phyloP scores from a whole-genome alignment of 2,113 vertebrate species.

The Centropristis striata region DNA sequence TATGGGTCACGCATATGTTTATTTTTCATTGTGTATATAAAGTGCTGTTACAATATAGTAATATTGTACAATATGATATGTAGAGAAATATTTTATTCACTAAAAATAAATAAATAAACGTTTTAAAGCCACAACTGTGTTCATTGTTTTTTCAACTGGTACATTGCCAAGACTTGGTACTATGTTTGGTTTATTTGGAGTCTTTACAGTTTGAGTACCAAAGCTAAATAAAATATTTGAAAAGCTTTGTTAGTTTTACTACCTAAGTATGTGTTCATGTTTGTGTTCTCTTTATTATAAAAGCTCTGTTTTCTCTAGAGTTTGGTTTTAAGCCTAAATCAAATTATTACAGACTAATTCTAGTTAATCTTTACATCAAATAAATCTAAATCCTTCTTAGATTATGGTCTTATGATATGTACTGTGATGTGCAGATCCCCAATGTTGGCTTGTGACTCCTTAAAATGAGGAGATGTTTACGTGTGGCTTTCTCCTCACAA shows the following conservation, averaged over 20 bases:
- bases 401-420: background rate
- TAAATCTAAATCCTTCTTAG: background rate
- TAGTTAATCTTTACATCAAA: background rate
- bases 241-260: background rate
- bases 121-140: background rate
- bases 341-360: conserved; percentile 2
- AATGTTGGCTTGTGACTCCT: background rate
- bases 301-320: conserved; percentile 9
- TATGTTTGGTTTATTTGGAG: background rate
- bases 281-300: background rate
- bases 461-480: background rate
- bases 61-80: conserved; percentile 66
- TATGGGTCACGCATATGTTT: conserved; percentile 24
- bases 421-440: background rate
- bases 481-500: background rate
- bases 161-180: background rate
- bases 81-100: conserved; percentile 77
- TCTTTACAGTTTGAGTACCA: conserved; percentile 2
- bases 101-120: conserved; percentile 57
- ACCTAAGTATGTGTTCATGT: background rate
- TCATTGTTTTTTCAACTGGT: background rate
- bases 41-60: conserved; percentile 47
- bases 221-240: background rate
- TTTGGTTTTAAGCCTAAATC: background rate
- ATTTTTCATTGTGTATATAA: conserved; percentile 71